Evolutionary conservation across 2,797 vertebrate genomes (phyloP).

Genomic region (Rhodeus uyekii): DNA sequence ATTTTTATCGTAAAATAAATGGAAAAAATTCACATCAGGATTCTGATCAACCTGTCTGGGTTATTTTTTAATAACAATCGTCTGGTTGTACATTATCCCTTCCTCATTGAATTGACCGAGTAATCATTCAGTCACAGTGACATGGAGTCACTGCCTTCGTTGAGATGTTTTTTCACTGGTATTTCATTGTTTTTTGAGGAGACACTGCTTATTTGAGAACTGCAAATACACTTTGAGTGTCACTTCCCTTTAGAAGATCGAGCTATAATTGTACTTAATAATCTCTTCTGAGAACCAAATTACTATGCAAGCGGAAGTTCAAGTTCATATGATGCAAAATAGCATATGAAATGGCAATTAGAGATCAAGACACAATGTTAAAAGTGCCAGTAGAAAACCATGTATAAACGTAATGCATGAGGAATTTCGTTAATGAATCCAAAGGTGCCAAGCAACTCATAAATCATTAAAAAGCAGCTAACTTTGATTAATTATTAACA

Average conservation of each 20-base stretch:
- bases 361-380: constrained; percentile 49
- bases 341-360: constrained; percentile 4
- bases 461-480: constrained; percentile 58
- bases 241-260: background rate
- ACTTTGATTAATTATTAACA: constrained; percentile 66
- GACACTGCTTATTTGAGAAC: background rate
- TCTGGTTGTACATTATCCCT: background rate
- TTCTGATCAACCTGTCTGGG: background rate
- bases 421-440: constrained; percentile 61
- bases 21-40: background rate
- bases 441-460: constrained; percentile 61
- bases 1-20: background rate
- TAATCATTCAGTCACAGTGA: background rate
- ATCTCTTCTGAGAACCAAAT: constrained; percentile 25
- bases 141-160: background rate
- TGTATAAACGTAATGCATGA: constrained; percentile 46
- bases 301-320: background rate
- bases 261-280: constrained; percentile 17
- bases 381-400: constrained; percentile 39
- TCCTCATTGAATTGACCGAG: background rate
- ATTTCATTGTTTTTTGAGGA: background rate
- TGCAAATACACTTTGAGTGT: background rate
- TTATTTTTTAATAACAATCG: background rate
- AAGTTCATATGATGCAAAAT: background rate
- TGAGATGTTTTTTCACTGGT: background rate